Conservation (phyloP, 2,797 vertebrate species). For the Acrossocheilus fasciatus region DNA sequence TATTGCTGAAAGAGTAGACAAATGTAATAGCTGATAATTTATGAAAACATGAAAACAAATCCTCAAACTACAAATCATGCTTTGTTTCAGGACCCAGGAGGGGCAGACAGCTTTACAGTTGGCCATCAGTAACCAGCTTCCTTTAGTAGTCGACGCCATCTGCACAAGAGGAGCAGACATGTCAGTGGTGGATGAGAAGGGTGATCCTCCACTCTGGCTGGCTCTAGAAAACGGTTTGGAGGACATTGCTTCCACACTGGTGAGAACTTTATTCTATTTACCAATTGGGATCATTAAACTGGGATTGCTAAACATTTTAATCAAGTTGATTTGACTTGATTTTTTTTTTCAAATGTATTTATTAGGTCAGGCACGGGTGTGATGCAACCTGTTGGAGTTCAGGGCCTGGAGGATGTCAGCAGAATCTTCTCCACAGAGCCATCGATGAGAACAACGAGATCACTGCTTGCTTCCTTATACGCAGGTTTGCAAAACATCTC, state of each 20-base stretch:
- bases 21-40: neutral
- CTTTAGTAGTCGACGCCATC: conserved; percentile 96
- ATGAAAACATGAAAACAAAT: neutral
- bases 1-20: neutral
- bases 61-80: neutral
- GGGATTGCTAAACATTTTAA: neutral
- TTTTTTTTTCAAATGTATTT: neutral
- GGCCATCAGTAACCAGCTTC: conserved; percentile 95
- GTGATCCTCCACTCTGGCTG: conserved; percentile 94
- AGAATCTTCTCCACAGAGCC: conserved; percentile 94
- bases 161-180: conserved; percentile 97
- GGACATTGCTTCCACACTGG: conserved; percentile 97
- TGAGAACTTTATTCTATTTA: conserved; percentile 69
- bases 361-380: conserved; percentile 95
- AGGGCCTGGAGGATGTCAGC: conserved; percentile 91
- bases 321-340: neutral
- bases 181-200: conserved; percentile 93
- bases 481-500: conserved; percentile 82
- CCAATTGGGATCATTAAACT: neutral
- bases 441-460: conserved; percentile 95
- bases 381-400: conserved; percentile 93
- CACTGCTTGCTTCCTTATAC: conserved; percentile 93
- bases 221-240: conserved; percentile 90
- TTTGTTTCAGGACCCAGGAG: conserved; percentile 86
- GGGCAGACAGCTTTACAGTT: conserved; percentile 95